Evolutionary conservation across 2,113 vertebrate species (phyloP).

Genomic region (Cyprinus carpio): DNA sequence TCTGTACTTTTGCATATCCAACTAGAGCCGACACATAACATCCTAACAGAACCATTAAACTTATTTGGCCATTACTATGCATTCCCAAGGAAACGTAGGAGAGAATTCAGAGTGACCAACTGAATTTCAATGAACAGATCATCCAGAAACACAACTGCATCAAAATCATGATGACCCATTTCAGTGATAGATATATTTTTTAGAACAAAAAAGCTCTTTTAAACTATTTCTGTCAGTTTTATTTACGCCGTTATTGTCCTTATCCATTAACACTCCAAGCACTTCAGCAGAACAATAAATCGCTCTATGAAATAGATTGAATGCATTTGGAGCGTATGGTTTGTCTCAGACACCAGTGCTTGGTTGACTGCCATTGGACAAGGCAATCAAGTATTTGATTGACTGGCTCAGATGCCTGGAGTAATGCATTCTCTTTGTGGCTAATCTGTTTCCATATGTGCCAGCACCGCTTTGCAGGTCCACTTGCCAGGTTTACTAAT

Average conservation of each 20-base stretch:
- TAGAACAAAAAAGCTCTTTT: neutral
- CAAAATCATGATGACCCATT: neutral
- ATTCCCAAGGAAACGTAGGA: neutral
- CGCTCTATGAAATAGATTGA: constrained; percentile 12
- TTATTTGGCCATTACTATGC: neutral
- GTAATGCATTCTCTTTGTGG: constrained; percentile 20
- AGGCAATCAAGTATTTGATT: constrained; percentile 37
- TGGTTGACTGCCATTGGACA: constrained; percentile 35
- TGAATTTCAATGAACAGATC: neutral
- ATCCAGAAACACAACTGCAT: neutral
- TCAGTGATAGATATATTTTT: neutral
- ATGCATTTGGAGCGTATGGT: constrained; percentile 22
- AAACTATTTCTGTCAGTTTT: constrained; percentile 13
- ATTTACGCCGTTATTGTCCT: constrained; percentile 21
- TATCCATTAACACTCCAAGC: constrained; percentile 3
- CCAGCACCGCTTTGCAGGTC: neutral
- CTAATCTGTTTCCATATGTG: constrained; percentile 36
- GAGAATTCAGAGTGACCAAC: neutral
- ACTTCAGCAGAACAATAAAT: constrained; percentile 35
- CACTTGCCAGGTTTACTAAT: neutral
- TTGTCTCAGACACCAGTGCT: neutral
- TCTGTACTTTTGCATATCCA: neutral
- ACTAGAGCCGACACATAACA: neutral
- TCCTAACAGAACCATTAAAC: constrained; percentile 12
- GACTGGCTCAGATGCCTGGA: constrained; percentile 35